Percentiles rank a stretch among this genome's conserved stretches.
Evolutionary conservation across 2,888 invertebrate species (phyloP).

Genomic region (Eretmocerus hayati): DNA sequence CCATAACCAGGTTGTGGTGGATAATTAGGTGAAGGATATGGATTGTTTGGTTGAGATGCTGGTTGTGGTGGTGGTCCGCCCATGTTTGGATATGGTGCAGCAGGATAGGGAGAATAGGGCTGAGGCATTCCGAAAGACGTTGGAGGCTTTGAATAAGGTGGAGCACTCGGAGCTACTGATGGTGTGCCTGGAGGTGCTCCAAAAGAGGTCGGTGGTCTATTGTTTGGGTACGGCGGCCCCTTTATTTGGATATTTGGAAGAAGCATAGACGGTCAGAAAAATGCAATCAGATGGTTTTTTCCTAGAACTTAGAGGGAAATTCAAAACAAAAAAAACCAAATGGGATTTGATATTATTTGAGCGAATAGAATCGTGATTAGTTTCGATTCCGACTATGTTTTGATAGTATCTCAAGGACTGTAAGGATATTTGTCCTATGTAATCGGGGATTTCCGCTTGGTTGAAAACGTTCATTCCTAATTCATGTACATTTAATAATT

Average conservation of each 20-base stretch:
- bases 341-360: too few relatives aligned
- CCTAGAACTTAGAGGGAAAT: too few relatives aligned
- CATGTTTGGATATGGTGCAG: conserved; percentile 21
- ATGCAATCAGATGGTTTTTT: conserved; percentile 1
- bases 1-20: conserved; percentile 12
- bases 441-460: too few relatives aligned
- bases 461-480: too few relatives aligned
- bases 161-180: conserved; percentile 35
- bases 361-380: too few relatives aligned
- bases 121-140: conserved; percentile 40
- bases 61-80: conserved; percentile 17
- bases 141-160: conserved; percentile 30
- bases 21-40: conserved; percentile 18
- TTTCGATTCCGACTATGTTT: too few relatives aligned
- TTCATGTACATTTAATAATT: too few relatives aligned
- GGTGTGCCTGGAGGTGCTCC: conserved; percentile 41
- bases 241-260: conserved; percentile 25
- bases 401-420: too few relatives aligned
- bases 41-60: conserved; percentile 7
- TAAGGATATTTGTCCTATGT: too few relatives aligned
- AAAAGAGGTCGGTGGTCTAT: conserved; percentile 39
- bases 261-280: conserved; percentile 12
- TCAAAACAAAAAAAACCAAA: too few relatives aligned
- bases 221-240: conserved; percentile 40
- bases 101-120: conserved; percentile 29